Conservation (phyloP, 2,113 vertebrate genomes). For the Cyphomyrus plagiostoma region DNA sequence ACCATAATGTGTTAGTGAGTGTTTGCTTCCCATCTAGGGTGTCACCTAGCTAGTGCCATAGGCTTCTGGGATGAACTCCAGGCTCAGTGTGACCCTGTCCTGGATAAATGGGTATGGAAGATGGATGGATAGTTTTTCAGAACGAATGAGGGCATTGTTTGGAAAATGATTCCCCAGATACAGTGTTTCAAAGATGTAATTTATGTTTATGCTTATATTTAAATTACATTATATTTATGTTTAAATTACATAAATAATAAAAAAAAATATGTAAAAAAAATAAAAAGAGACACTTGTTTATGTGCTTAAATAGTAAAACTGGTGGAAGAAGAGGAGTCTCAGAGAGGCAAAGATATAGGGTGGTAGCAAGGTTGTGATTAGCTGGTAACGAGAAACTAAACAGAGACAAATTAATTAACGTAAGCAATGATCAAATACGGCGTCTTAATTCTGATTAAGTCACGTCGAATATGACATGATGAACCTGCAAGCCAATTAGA, state of each 20-base stretch:
- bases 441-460: conserved; percentile 1
- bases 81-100: neutral
- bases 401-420: neutral
- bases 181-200: neutral
- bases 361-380: neutral
- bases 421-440: neutral
- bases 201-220: too few relatives aligned
- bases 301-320: neutral
- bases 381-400: neutral
- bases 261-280: neutral
- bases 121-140: neutral
- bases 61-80: neutral
- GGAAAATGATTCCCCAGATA: neutral
- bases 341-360: neutral
- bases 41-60: neutral
- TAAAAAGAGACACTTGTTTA: neutral
- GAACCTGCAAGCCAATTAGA: neutral
- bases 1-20: neutral
- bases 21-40: neutral
- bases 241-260: neutral
- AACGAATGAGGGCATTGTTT: neutral
- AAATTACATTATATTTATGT: too few relatives aligned
- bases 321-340: neutral
- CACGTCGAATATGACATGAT: neutral
- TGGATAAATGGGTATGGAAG: neutral